Evolutionary conservation across 1,140 invertebrate species (phyloP).

Genomic region (Eupeodes corollae): DNA sequence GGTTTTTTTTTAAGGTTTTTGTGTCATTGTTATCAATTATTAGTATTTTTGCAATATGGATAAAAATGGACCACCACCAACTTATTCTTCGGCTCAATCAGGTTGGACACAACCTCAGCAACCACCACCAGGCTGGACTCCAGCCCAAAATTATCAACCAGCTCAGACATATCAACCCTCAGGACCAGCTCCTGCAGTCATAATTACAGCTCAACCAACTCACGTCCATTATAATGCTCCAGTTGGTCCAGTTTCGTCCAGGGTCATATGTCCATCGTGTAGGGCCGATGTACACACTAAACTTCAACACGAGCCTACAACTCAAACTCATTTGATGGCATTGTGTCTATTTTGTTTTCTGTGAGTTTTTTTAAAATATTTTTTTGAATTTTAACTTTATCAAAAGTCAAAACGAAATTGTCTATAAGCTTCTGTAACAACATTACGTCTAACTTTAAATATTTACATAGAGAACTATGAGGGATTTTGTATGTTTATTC

Average conservation of each 20-base stretch:
- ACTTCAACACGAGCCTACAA: not conserved
- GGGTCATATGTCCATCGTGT: not conserved
- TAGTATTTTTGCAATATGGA: constrained; percentile 17
- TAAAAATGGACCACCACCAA: constrained; percentile 45
- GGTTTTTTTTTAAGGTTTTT: no score
- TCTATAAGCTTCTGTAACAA: no score
- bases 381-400: no score
- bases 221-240: not conserved
- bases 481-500: no score
- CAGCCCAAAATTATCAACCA: constrained; percentile 17
- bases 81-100: constrained; percentile 40
- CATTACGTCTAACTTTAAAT: no score
- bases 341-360: not conserved
- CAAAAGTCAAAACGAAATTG: no score
- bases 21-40: no score
- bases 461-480: no score
- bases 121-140: constrained; percentile 23
- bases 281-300: not conserved
- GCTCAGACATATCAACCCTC: constrained; percentile 25
- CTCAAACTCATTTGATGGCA: not conserved
- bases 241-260: not conserved
- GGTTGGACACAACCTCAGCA: constrained; percentile 37
- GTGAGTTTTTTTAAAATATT: not conserved
- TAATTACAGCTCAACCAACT: not conserved
- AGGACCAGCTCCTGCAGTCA: not conserved